Percentiles rank a stretch among this genome's conserved stretches.
phyloP scores from a whole-genome alignment of 1,140 invertebrate species.

The Cheumatopsyche charites region DNA sequence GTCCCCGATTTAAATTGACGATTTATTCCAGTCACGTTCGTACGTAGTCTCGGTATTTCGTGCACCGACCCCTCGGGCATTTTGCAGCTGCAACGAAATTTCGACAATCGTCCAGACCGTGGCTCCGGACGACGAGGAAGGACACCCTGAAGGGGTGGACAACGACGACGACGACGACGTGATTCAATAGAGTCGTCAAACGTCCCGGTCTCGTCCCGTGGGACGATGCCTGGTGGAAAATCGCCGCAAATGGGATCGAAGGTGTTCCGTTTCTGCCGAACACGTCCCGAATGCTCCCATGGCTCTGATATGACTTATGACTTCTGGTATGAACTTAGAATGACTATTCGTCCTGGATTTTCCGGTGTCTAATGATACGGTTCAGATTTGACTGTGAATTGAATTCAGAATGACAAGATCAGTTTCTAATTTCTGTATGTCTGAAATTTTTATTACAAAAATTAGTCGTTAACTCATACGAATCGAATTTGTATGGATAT shows the following conservation, averaged over 20 bases:
- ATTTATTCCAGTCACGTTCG: too few species aligned
- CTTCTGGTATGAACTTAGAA: background rate
- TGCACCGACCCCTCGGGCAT: too few species aligned
- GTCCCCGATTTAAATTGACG: too few species aligned
- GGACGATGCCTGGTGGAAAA: background rate
- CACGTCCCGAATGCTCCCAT: background rate
- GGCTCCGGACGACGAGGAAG: background rate
- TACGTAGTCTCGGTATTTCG: too few species aligned
- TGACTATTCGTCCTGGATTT: background rate
- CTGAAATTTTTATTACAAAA: too few species aligned
- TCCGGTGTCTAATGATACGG: too few species aligned
- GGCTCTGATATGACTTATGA: background rate
- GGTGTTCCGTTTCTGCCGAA: background rate
- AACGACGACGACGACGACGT: conserved; percentile 30
- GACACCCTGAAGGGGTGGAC: background rate
- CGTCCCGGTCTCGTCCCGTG: conserved; percentile 32
- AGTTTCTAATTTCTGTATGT: too few species aligned
- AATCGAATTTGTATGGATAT: too few species aligned
- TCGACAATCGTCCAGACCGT: background rate
- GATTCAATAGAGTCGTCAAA: conserved; percentile 40
- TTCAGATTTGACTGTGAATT: too few species aligned
- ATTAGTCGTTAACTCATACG: too few species aligned
- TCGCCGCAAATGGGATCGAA: conserved; percentile 18
- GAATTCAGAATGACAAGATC: too few species aligned
- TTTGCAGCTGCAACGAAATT: background rate